Evolutionary conservation across 1,140 invertebrate species (phyloP).

Genomic region (Caenorhabditis elegans): DNA sequence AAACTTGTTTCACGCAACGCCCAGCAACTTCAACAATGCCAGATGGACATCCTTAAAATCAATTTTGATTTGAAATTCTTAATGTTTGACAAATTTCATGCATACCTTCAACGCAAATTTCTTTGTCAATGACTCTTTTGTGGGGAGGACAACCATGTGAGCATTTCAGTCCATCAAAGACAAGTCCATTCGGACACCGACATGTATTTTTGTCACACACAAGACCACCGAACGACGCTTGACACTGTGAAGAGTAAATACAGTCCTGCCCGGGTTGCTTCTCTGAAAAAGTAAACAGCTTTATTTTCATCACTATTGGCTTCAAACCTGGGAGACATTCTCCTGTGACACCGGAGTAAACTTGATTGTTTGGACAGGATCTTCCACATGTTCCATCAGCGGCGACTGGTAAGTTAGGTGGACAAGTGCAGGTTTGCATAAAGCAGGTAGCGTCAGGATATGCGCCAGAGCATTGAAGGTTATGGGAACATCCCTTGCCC

Average conservation of each 20-base stretch:
- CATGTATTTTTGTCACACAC: constrained; percentile 56
- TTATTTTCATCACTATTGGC: not conserved
- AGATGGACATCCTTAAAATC: constrained; percentile 52
- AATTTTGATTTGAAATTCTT: not conserved
- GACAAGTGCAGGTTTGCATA: constrained; percentile 59
- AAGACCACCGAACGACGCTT: constrained; percentile 61
- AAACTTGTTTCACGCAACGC: constrained; percentile 58
- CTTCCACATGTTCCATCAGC: constrained; percentile 64
- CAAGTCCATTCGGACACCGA: constrained; percentile 56
- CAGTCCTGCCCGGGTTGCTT: constrained; percentile 54
- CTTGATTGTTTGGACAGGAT: constrained; percentile 52
- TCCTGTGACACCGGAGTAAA: constrained; percentile 61
- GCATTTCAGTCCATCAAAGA: constrained; percentile 60
- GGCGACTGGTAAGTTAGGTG: constrained; percentile 53
- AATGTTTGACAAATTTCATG: no score
- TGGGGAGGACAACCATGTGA: constrained; percentile 52
- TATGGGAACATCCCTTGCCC: constrained; percentile 57
- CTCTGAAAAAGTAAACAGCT: not conserved
- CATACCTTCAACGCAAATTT: constrained; percentile 62
- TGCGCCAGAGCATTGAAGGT: constrained; percentile 64
- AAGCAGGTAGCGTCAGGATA: constrained; percentile 57
- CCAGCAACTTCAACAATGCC: constrained; percentile 65
- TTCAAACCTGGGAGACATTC: constrained; percentile 59
- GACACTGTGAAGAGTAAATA: constrained; percentile 64
- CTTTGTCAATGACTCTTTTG: constrained; percentile 56